These are phyloP conservation scores for Drosophila cognata DNA, from an alignment of 2,888 invertebrate genomes.

Conservation along the genomic window DNA sequence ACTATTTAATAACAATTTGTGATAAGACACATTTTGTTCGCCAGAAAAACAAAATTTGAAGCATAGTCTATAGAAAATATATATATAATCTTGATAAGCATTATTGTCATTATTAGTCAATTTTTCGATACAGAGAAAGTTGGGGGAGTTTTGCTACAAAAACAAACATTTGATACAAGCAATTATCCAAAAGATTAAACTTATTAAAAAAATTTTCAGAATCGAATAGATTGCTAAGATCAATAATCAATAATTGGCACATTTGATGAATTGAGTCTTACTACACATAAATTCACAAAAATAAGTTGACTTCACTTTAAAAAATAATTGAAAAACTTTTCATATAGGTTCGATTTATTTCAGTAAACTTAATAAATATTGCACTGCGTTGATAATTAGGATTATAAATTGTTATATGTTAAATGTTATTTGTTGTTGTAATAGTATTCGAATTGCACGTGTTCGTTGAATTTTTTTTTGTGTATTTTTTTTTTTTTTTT, in stretches of 20 bases:
- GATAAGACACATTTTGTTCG: neutral
- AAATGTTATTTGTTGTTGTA: slow-evolving; percentile 6
- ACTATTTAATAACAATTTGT: neutral
- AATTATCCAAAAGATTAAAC: neutral
- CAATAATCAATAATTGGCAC: neutral
- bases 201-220: neutral
- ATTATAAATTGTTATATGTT: neutral
- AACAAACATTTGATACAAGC: neutral
- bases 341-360: slow-evolving; percentile 56
- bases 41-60: too few relatives aligned
- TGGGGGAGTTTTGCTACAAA: neutral
- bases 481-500: slow-evolving; percentile 30
- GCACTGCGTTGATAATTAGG: slow-evolving; percentile 61
- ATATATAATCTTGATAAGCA: neutral
- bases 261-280: neutral
- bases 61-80: neutral
- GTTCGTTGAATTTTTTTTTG: slow-evolving; percentile 15
- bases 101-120: neutral
- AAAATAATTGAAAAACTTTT: neutral
- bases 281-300: neutral
- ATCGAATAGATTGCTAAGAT: neutral
- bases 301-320: neutral
- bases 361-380: slow-evolving; percentile 64
- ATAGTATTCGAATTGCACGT: slow-evolving; percentile 70
- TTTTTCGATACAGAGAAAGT: neutral